Evolutionary conservation across 1,140 invertebrate species (phyloP).

Genomic region (Ceratina japonica): DNA sequence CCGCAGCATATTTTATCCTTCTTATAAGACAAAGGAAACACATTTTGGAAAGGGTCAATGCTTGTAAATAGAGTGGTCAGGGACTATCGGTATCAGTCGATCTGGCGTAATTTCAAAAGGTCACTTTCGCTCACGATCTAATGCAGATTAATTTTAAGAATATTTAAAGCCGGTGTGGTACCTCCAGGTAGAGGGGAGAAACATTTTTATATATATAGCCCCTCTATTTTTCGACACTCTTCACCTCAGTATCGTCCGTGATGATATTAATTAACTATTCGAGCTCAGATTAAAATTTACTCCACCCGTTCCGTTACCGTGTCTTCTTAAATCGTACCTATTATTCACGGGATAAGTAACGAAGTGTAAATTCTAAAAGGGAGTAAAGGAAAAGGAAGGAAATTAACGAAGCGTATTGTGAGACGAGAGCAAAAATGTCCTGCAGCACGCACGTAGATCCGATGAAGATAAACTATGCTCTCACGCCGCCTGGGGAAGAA

Average conservation of each 20-base stretch:
- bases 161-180: constrained; percentile 40
- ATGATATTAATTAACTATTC: not conserved
- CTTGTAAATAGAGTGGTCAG: no score
- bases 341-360: not conserved
- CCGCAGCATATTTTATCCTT: not conserved
- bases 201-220: constrained; percentile 73
- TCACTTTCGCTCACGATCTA: constrained; percentile 2
- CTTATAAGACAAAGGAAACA: not conserved
- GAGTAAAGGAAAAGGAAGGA: not conserved
- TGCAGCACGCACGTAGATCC: not conserved
- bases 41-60: not conserved
- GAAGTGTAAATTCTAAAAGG: not conserved
- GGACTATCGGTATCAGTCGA: not conserved
- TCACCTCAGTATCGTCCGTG: constrained; percentile 14
- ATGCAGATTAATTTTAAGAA: constrained; percentile 60
- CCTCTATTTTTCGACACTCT: not conserved
- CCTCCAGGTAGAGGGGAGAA: constrained; percentile 14
- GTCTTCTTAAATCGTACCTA: not conserved
- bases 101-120: not conserved
- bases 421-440: not conserved
- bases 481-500: constrained; percentile 83
- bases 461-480: not conserved
- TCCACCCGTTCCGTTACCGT: not conserved
- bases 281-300: not conserved
- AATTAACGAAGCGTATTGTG: not conserved